phyloP scores from a whole-genome alignment of 2,888 invertebrate genomes.

The Nephrotoma appendiculata region DNA sequence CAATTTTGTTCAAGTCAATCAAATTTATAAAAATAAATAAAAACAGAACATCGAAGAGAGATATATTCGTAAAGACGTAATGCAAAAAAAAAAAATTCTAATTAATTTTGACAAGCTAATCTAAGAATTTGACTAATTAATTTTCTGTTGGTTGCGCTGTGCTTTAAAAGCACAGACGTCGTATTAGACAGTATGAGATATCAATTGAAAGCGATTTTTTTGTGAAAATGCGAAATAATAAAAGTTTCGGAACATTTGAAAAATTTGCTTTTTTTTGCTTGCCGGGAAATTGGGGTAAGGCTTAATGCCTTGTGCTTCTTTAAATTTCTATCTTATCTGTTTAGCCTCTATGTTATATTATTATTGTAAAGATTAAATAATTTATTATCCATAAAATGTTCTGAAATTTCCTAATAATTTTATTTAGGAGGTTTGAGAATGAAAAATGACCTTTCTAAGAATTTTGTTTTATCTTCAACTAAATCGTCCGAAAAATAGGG shows the following conservation, averaged over 20 bases:
- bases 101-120: neutral
- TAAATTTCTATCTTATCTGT: neutral
- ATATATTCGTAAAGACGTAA: neutral
- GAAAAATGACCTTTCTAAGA: neutral
- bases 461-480: neutral
- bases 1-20: neutral
- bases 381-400: neutral
- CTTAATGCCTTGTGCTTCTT: neutral
- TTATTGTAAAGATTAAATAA: neutral
- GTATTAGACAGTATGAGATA: neutral
- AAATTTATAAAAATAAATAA: neutral
- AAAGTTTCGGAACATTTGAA: neutral
- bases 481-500: neutral
- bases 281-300: neutral
- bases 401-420: neutral
- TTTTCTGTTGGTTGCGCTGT: too few species aligned
- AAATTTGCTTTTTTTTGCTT: neutral
- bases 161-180: neutral
- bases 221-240: neutral
- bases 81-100: neutral
- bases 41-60: neutral
- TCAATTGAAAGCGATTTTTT: neutral
- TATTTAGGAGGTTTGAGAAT: neutral
- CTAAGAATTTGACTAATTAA: neutral
- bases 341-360: neutral